A percentile compares a stretch with the other conserved stretches of the same genome.
phyloP scores from a whole-genome alignment of 2,113 vertebrate species.

The Sinocyclocheilus anshuiensis region DNA sequence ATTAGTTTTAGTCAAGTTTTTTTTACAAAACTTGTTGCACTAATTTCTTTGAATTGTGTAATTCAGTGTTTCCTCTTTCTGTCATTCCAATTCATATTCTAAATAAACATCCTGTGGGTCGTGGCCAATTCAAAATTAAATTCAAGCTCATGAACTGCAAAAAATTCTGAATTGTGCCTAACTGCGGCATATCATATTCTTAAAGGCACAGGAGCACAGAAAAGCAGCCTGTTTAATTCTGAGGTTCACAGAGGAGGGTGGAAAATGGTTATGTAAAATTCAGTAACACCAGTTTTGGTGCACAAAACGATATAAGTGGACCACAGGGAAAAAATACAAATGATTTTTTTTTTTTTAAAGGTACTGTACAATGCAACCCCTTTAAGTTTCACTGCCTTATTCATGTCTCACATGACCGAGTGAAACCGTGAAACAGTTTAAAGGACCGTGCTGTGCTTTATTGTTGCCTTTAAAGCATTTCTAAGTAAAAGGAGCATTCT shows the following conservation, averaged over 20 bases:
- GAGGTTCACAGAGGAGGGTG: neutral
- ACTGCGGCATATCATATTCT: neutral
- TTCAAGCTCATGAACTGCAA: neutral
- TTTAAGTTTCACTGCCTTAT: neutral
- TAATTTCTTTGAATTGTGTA: neutral
- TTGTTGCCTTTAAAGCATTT: conserved; percentile 77
- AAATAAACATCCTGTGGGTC: neutral
- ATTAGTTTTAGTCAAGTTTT: neutral
- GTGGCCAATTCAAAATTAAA: neutral
- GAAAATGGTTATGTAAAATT: neutral
- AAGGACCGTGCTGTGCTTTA: conserved; percentile 29
- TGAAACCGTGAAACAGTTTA: neutral
- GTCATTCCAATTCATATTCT: neutral
- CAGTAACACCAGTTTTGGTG: neutral
- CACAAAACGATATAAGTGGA: conserved; percentile 1
- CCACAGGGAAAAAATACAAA: neutral
- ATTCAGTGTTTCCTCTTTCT: neutral
- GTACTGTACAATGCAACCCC: neutral
- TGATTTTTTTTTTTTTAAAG: neutral
- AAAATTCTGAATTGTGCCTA: neutral
- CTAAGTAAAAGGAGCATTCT: conserved; percentile 76
- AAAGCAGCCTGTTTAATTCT: neutral
- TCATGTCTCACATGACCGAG: conserved; percentile 5
- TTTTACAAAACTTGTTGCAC: neutral
- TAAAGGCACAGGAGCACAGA: neutral